Conservation (phyloP, 2,888 invertebrate species). For the Lasioglossum marginatum region DNA sequence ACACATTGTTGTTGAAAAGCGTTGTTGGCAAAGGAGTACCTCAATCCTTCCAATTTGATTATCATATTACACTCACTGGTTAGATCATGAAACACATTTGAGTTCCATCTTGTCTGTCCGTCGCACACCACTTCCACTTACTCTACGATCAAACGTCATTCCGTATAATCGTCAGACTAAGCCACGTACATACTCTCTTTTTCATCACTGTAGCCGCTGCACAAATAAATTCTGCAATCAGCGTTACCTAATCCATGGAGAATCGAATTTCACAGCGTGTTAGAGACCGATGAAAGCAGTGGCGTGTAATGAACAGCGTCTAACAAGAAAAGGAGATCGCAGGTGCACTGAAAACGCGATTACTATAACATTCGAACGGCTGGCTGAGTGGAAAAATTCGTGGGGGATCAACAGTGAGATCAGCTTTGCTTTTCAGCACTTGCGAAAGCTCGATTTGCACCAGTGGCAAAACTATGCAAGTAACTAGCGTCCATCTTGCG, state of each 20-base stretch:
- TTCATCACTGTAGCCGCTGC: background rate
- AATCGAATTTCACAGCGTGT: constrained; percentile 20
- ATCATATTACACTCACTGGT: too few relatives aligned
- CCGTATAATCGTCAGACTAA: background rate
- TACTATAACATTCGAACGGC: background rate
- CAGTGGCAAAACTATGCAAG: constrained; percentile 19
- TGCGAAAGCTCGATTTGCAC: constrained; percentile 25
- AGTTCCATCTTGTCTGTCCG: background rate
- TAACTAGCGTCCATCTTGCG: background rate
- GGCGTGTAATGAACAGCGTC: background rate
- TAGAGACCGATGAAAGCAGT: background rate
- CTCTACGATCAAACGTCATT: background rate
- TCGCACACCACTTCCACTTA: background rate
- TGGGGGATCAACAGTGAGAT: background rate
- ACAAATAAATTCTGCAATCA: background rate
- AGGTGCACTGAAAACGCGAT: constrained; percentile 12
- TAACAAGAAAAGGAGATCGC: background rate
- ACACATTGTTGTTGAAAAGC: constrained; percentile 10
- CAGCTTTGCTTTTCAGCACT: constrained; percentile 3
- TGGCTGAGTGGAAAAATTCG: background rate
- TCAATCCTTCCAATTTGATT: background rate
- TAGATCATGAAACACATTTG: background rate
- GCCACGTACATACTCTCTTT: background rate
- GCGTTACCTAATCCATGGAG: constrained; percentile 11
- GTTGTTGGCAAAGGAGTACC: background rate